A percentile compares a stretch with the other conserved stretches of the same genome.
Evolutionary conservation across 2,797 vertebrate species (phyloP).

Genomic region (Pampus argenteus): DNA sequence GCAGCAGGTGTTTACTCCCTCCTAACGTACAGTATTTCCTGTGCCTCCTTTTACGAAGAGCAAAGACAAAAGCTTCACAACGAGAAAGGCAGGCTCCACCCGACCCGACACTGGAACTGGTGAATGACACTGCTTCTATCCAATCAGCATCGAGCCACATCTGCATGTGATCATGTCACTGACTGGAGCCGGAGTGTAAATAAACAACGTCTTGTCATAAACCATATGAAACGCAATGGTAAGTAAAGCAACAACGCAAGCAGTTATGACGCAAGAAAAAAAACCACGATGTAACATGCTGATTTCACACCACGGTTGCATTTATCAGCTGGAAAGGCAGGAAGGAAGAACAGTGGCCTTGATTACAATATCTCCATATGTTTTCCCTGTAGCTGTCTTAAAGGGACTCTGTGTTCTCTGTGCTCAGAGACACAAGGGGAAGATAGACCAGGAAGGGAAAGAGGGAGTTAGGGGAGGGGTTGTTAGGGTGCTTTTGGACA

Average conservation of each 20-base stretch:
- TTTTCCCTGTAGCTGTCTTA: conserved; percentile 65
- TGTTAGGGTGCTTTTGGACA: conserved; percentile 65
- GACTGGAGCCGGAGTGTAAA: conserved; percentile 24
- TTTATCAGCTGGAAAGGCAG: conserved; percentile 35
- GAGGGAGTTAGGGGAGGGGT: conserved; percentile 50
- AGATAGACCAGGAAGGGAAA: conserved; percentile 78
- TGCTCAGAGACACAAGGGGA: conserved; percentile 78
- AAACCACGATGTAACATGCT: conserved; percentile 14
- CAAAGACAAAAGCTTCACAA: conserved; percentile 54
- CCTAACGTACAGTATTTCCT: conserved; percentile 85
- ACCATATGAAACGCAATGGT: conserved; percentile 26
- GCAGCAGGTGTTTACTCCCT: conserved; percentile 83
- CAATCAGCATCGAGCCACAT: conserved; percentile 26
- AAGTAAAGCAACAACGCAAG: neutral
- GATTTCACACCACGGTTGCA: conserved; percentile 47
- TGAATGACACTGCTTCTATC: conserved; percentile 14
- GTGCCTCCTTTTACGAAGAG: conserved; percentile 68
- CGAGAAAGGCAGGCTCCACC: conserved; percentile 41
- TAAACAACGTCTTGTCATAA: conserved; percentile 19
- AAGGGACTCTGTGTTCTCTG: conserved; percentile 73
- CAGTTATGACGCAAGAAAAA: conserved; percentile 15
- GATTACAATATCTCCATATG: conserved; percentile 60
- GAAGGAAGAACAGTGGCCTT: conserved; percentile 60
- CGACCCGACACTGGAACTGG: conserved; percentile 3
- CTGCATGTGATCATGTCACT: neutral